Evolutionary conservation across 2,888 invertebrate species (phyloP).

Genomic region (Fragum whitleyi): DNA sequence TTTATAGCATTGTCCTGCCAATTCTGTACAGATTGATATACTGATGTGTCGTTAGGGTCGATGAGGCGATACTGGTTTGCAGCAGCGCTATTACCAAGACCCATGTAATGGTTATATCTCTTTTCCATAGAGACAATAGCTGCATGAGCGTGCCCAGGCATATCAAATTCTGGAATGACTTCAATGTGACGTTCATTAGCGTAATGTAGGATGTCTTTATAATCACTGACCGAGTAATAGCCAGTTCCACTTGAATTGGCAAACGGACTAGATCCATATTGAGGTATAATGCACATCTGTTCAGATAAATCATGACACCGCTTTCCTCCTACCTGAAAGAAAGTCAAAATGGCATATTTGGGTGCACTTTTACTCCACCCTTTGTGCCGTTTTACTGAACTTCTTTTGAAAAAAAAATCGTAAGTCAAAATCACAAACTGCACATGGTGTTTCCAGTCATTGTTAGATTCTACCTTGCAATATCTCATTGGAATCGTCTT

Average conservation of each 20-base stretch:
- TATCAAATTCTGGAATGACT: slow-evolving; percentile 83
- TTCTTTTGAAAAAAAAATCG: no score
- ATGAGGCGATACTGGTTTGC: slow-evolving; percentile 68
- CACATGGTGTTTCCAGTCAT: no score
- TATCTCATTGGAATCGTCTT: no score
- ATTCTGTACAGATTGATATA: slow-evolving; percentile 73
- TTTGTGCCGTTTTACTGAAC: no score
- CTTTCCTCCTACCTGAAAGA: slow-evolving; percentile 66
- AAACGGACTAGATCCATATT: slow-evolving; percentile 76
- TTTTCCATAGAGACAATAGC: slow-evolving; percentile 81
- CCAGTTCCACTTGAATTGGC: slow-evolving; percentile 70
- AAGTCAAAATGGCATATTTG: not conserved
- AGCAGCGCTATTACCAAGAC: slow-evolving; percentile 36
- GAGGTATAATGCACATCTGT: slow-evolving; percentile 71
- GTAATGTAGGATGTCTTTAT: slow-evolving; percentile 76
- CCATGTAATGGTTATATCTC: slow-evolving; percentile 61
- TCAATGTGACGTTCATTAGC: slow-evolving; percentile 78
- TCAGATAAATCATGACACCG: slow-evolving; percentile 73
- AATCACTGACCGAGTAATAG: slow-evolving; percentile 70
- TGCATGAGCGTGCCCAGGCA: slow-evolving; percentile 82
- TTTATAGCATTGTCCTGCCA: slow-evolving; percentile 78
- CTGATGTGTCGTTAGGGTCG: slow-evolving; percentile 70
- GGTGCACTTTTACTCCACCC: no score
- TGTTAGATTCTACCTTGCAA: no score
- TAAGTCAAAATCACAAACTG: no score